phyloP scores from a whole-genome alignment of 2,797 vertebrate species.

The Typhlichthys eigenmanni region DNA sequence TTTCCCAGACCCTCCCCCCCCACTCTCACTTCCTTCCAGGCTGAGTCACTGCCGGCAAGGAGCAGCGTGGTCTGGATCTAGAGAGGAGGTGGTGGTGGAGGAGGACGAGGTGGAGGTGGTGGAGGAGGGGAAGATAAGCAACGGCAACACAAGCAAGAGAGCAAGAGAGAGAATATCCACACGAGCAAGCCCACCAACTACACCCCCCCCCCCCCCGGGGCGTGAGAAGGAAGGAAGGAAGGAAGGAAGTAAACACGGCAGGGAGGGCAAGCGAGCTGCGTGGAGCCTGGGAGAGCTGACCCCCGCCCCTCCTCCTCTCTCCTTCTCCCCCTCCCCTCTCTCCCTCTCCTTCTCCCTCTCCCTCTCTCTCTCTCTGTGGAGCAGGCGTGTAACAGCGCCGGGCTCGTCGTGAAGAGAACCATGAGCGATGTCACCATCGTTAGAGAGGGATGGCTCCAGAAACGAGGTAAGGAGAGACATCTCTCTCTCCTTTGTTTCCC shows the following conservation, averaged over 20 bases:
- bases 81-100: slow-evolving; percentile 51
- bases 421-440: slow-evolving; percentile 99
- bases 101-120: slow-evolving; percentile 46
- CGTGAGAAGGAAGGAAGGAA: slow-evolving; percentile 53
- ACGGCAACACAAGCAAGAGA: slow-evolving; percentile 63
- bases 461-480: slow-evolving; percentile 89
- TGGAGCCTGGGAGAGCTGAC: slow-evolving; percentile 77
- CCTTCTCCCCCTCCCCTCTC: slow-evolving; percentile 64
- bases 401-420: slow-evolving; percentile 90
- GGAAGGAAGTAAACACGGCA: slow-evolving; percentile 43
- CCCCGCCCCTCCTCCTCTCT: slow-evolving; percentile 23
- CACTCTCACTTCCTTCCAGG: slow-evolving; percentile 88
- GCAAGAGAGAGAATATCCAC: slow-evolving; percentile 42
- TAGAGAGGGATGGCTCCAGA: slow-evolving; percentile 99
- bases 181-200: slow-evolving; percentile 4
- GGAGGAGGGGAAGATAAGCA: slow-evolving; percentile 51
- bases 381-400: slow-evolving; percentile 81
- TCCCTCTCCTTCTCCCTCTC: slow-evolving; percentile 13
- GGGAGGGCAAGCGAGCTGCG: slow-evolving; percentile 79
- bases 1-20: slow-evolving; percentile 28
- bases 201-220: slow-evolving; percentile 9
- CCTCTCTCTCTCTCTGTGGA: slow-evolving; percentile 68
- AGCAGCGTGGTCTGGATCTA: slow-evolving; percentile 88
- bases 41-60: slow-evolving; percentile 91
- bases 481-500: slow-evolving; percentile 32